Evolutionary conservation across 2,888 invertebrate species (phyloP).

Genomic region (Anarsia innoxiella): DNA sequence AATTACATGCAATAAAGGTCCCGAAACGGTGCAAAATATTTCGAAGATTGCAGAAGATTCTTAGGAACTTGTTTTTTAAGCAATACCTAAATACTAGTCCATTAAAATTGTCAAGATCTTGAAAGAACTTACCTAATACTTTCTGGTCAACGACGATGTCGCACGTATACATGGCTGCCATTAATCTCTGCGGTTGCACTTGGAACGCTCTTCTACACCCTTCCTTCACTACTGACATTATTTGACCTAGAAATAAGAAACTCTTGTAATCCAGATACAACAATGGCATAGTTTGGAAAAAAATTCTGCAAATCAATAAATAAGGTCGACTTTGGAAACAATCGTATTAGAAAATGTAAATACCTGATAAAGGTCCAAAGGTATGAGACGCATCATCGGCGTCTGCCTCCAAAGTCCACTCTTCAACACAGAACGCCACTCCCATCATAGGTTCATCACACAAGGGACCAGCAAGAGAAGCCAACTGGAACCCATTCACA

Average conservation of each 20-base stretch:
- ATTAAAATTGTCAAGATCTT: too few species aligned
- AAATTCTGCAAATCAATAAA: too few species aligned
- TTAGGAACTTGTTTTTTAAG: too few species aligned
- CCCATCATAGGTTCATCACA: conserved; percentile 99
- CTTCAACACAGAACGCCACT: conserved; percentile 91
- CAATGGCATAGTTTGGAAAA: too few species aligned
- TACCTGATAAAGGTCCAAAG: conserved; percentile 75
- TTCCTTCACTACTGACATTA: conserved; percentile 93
- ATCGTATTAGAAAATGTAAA: too few species aligned
- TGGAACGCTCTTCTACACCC: conserved; percentile 92
- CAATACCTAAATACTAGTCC: too few species aligned
- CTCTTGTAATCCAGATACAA: too few species aligned
- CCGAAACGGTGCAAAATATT: too few species aligned
- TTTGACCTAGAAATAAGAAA: conserved; percentile 77
- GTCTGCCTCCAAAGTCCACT: conserved; percentile 79
- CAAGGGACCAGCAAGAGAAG: conserved; percentile 91
- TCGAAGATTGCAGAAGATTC: too few species aligned
- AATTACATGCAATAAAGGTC: too few species aligned
- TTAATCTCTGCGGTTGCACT: conserved; percentile 90
- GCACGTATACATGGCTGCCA: conserved; percentile 95
- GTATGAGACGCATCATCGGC: conserved; percentile 53
- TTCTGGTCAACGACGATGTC: conserved; percentile 90
- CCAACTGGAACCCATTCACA: conserved; percentile 90
- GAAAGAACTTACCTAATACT: conserved; percentile 91
- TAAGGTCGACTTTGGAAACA: not conserved